Evolutionary conservation across 2,888 invertebrate species (phyloP), one percentile per base, ranked within the genome.

Genomic region (Stenotaenia linearis): DNA sequence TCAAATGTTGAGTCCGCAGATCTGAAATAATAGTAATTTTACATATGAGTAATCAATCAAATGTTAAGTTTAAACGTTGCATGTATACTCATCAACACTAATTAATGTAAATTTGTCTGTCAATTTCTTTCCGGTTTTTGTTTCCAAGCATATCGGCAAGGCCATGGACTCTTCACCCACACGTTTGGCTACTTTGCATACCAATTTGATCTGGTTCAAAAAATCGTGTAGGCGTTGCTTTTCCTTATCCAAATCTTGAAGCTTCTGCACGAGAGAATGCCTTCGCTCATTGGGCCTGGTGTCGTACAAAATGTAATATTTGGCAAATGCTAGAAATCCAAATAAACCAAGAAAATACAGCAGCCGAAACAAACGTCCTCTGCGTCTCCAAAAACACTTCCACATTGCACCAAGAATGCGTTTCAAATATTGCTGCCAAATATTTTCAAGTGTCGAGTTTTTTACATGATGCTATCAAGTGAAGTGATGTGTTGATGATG

Each of bases 111-210:
- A 50, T 3, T 50, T 18, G 7, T 50, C 21, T 7, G 18, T 23
- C 28, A 74, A 32, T 18, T 28, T 74, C 28, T 32, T 74, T 7
- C 74, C 74, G 9, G 15, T 1, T 28, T 32, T 28, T 15, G 28
- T 32, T 74, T 74, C 74, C 28, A 74, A n/a, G 74, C 74, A 74
- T n/a, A 74, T 23, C 3, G 74, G 74, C 28, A 74, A 50, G 50
- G 50, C 18, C 50, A 50, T 50, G 50, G 50, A 50, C 50, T 18
- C 74, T 28, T 74, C 32, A 30, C 30, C 74, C 28, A 74, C 74
- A 18, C 25, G 28, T 18, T 32, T 28, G 32, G 74, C 74, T 3
- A 74, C 28, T 74, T 74, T 74, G 74, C 74, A 74, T 18, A 25
- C 30, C 74, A 23, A n/a, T 74, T 18, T 28, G 30, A 30, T 74